Evolutionary conservation across 2,888 invertebrate genomes (phyloP).

Genomic region (Stegophylla sp.): DNA sequence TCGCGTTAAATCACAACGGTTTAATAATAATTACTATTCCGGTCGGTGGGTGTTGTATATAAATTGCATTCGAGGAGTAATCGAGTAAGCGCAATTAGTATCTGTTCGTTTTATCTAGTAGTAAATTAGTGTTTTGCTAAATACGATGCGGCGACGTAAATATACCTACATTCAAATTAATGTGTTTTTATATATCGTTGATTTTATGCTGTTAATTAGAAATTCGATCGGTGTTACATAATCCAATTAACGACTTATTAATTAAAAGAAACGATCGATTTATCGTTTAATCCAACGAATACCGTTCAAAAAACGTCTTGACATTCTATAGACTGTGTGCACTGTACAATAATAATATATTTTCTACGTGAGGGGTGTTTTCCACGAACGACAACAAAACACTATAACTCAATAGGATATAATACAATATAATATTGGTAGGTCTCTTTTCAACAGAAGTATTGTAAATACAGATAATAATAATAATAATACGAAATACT

Average conservation of each 20-base stretch:
- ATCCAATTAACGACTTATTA: too few relatives aligned
- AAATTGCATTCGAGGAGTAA: not conserved
- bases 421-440: not conserved
- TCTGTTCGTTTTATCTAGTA: too few relatives aligned
- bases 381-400: not conserved
- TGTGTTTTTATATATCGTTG: too few relatives aligned
- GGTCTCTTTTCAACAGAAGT: not conserved
- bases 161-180: too few relatives aligned
- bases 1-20: constrained; percentile 1
- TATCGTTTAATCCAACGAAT: not conserved
- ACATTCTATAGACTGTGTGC: too few relatives aligned
- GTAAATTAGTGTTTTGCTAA: not conserved
- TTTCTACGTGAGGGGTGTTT: not conserved
- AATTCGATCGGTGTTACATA: too few relatives aligned
- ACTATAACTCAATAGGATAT: not conserved
- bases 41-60: constrained; percentile 17
- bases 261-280: not conserved
- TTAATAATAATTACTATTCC: not conserved
- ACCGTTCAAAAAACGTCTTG: not conserved
- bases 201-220: too few relatives aligned
- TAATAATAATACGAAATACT: not conserved
- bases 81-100: not conserved
- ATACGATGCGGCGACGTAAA: too few relatives aligned
- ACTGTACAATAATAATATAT: not conserved
- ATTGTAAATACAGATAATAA: not conserved